Evolutionary conservation across 64 coral and sea anemone genomes (phyloP), one percentile per base, ranked within the genome.

Genomic region (Montipora capricornis): DNA sequence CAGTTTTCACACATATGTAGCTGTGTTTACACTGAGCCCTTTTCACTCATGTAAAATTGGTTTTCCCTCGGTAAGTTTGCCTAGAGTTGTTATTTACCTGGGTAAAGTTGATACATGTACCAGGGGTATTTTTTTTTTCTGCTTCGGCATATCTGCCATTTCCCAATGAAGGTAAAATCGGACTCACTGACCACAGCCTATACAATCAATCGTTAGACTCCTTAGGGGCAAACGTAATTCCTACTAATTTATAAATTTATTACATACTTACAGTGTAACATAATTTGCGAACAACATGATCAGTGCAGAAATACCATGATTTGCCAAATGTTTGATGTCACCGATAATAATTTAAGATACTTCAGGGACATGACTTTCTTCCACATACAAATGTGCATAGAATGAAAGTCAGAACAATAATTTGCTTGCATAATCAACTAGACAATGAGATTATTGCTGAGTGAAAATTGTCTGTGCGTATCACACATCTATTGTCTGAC

Each of bases 251-350:
- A 57, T 57, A 37, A 57, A 57, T 57, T 57, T 57, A 8, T 57
- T 57, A 57, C 11, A 57, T 57, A 57, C 53, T 57, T 57, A 57
- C 53, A 57, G 29, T 57, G 1, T 0, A 57, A 57, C 53, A 57
- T 57, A 57, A 57, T 57, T 57, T 57, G 53, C 11, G 53, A 69
- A 69, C 13, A 69, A 69, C 67, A 69, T 69, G 16, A 69, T 69
- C 67, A 69, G 10, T 69, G 4, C 67, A 69, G 16, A 69, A 17
- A 69, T 69, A 69, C 67, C 67, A 69, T 20, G 14, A 69, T 69
- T 69, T 69, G 67, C 67, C 67, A 69, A 15, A 69, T 69, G 67
- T 69, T 69, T 69, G 67, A 69, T 69, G 67, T 69, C 67, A 69
- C 67, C 10, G 4, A 69, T 69, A 69, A 69, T 69, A 69, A 69